Evolutionary conservation across 2,888 invertebrate genomes (phyloP).

Genomic region (Heliconius ethilla): DNA sequence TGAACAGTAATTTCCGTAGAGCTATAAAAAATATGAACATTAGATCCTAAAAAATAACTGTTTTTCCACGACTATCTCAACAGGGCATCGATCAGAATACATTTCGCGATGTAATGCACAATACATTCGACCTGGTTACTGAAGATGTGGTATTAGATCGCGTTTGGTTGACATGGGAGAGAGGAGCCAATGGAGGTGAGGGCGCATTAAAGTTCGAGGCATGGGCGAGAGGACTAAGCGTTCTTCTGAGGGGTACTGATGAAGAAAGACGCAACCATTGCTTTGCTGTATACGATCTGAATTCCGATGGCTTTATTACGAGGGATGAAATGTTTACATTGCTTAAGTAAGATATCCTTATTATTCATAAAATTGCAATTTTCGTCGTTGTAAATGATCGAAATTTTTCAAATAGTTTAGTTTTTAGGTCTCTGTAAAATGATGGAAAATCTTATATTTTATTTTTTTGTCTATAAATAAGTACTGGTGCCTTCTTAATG

Average conservation of each 20-base stretch:
- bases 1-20: no score
- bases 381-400: no score
- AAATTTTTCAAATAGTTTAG: no score
- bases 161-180: conserved; percentile 89
- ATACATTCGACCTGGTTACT: conserved; percentile 89
- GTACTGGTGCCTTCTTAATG: neutral
- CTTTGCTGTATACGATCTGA: conserved; percentile 90
- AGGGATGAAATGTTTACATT: conserved; percentile 92
- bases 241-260: conserved; percentile 86
- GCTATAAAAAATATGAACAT: no score
- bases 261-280: conserved; percentile 87
- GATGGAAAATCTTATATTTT: neutral
- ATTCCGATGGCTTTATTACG: conserved; percentile 89
- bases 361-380: no score
- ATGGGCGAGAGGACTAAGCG: conserved; percentile 88
- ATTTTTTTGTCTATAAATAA: neutral
- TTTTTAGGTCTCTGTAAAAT: no score
- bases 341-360: conserved; percentile 77
- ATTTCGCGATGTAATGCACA: conserved; percentile 88
- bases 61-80: neutral
- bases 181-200: conserved; percentile 81
- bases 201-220: conserved; percentile 83
- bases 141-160: conserved; percentile 91
- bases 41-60: no score
- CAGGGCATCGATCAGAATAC: conserved; percentile 88